A percentile compares a stretch with the other conserved stretches of the same genome.
Evolutionary conservation across 2,888 invertebrate genomes (phyloP).

Genomic region (Magallana nippona): DNA sequence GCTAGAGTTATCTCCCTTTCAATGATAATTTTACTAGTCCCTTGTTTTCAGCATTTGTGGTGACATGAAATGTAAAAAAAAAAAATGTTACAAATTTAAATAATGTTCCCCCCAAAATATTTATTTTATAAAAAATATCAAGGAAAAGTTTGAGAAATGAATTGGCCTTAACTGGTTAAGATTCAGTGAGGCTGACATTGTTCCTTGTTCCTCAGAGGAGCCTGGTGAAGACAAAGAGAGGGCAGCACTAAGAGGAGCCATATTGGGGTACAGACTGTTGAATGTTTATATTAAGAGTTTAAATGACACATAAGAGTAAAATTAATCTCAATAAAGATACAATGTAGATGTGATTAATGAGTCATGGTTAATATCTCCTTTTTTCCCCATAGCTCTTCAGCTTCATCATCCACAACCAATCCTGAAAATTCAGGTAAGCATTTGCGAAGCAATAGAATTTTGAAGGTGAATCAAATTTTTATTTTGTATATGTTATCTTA

Average conservation of each 20-base stretch:
- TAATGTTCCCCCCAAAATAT: too few relatives aligned
- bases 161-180: conserved; percentile 62
- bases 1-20: background rate
- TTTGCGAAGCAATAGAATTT: background rate
- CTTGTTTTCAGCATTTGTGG: too few relatives aligned
- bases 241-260: conserved; percentile 74
- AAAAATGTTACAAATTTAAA: too few relatives aligned
- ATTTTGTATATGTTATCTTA: too few relatives aligned
- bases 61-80: too few relatives aligned
- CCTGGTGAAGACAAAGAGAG: conserved; percentile 72
- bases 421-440: background rate
- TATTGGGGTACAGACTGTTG: conserved; percentile 68
- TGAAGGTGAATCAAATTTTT: too few relatives aligned
- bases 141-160: background rate
- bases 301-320: background rate
- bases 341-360: too few relatives aligned
- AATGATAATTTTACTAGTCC: too few relatives aligned
- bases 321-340: too few relatives aligned
- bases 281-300: background rate
- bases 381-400: background rate
- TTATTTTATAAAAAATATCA: background rate
- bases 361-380: background rate
- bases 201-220: conserved; percentile 80
- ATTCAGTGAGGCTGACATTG: conserved; percentile 84
- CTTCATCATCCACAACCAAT: background rate